Base-by-base conservation (phyloP, 2,113 vertebrate species). In the Cephalopholis sonnerati region DNA sequence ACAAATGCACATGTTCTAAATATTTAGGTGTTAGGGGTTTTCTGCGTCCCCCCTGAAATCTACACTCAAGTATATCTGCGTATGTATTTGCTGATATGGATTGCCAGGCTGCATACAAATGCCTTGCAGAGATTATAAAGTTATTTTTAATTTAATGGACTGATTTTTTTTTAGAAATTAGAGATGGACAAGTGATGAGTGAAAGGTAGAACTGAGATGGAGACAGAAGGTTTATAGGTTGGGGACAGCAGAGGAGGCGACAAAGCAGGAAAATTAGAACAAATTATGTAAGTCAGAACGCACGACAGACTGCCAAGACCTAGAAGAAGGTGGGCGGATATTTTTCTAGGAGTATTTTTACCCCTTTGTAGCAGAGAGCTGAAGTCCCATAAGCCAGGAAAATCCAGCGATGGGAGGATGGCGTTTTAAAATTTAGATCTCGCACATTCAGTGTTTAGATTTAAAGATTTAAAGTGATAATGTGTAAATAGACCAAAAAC, bases 331-430 rank as follows among this genome's bases (percentile, higher is more conserved):
- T 75, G 73, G 46, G 41, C 39, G 65, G 58, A 4, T 72, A 39
- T 59, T 58, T 75, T 63, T 8, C 13, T 24, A 62, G 39, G 65
- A 48, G 29, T 51, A 44, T 77, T 79, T 71, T 39, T 70, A 74
- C 61, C 18, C 54, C 9, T 32, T 55, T 82, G 16, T 32, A 27
- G 5, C 32, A 39, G 13, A 79, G 27, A 70, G 13, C 58, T 46
- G 27, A 46, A 67, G 22, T 27, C 27, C 71, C 25, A 10, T 24
- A 53, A n/a, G 27, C 29, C 16, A 29, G 24, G 18, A 44, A 67
- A 54, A 55, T 25, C 48, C 29, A 57, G 46, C 46, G 11, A 57
- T 44, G 20, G 36, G 51, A 25, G 1, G 25, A 54, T 48, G 18
- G n/a, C 16, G 25, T 74, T 41, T 68, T 27, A 20, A 57, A 59